A percentile compares a stretch with the other conserved stretches of the same genome.
phyloP scores from a whole-genome alignment of 2,797 vertebrate species.

The Cercopithecus mitis region DNA sequence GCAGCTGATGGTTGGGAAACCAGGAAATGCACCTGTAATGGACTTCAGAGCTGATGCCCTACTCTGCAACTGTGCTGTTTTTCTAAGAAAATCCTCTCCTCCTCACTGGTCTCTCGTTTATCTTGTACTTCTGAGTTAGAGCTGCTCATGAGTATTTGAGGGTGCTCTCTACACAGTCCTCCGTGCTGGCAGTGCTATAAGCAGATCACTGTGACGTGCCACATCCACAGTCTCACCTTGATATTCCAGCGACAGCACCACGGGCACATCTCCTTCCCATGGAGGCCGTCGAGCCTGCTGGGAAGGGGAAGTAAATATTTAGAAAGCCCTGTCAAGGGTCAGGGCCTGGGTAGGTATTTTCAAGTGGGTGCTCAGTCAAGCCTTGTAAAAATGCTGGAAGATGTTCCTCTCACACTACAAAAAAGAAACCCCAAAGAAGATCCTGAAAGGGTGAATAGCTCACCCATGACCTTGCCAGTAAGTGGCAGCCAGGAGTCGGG shows the following conservation, averaged over 20 bases:
- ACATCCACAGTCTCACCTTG: fast-evolving
- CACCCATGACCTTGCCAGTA: fast-evolving
- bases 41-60: background rate
- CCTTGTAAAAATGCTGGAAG: fast-evolving
- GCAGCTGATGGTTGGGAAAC: background rate
- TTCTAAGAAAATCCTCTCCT: background rate
- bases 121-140: too few species aligned
- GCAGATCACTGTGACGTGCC: too few species aligned
- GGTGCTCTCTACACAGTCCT: background rate
- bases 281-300: fast-evolving
- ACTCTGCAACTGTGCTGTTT: background rate
- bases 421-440: background rate
- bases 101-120: fast-evolving
- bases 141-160: fast-evolving
- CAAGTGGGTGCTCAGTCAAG: background rate
- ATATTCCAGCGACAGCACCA: fast-evolving
- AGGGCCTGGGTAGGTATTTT: background rate
- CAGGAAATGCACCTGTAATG: background rate
- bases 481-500: background rate
- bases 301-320: fast-evolving
- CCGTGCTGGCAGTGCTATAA: background rate
- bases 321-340: background rate
- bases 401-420: fast-evolving
- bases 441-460: background rate
- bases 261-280: fast-evolving